Conservation (phyloP, 2,113 vertebrate species). For the Callochromis pleurospilus region DNA sequence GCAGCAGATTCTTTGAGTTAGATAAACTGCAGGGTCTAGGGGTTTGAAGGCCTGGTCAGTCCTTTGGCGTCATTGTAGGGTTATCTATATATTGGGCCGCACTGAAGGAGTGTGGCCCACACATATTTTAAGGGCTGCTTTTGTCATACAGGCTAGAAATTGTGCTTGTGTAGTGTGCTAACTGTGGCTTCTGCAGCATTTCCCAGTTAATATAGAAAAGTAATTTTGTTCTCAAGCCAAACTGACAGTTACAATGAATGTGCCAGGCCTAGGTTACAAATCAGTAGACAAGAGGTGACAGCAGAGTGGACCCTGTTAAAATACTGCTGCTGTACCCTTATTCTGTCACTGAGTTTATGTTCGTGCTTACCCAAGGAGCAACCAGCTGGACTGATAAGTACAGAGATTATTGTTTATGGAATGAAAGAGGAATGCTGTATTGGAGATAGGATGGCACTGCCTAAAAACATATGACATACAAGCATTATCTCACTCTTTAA, state of each 20-base stretch:
- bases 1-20: not conserved
- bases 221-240: slow-evolving; percentile 55
- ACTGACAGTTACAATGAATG: slow-evolving; percentile 62
- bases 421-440: not conserved
- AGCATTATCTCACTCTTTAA: not conserved
- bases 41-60: not conserved
- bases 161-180: not conserved
- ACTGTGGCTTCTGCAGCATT: slow-evolving; percentile 39
- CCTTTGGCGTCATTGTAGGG: not conserved
- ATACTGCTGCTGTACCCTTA: slow-evolving; percentile 41
- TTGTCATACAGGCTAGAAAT: not conserved
- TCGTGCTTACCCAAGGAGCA: not conserved
- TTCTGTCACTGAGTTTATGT: slow-evolving; percentile 34
- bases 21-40: not conserved
- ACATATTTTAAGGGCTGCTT: not conserved
- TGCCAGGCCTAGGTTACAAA: slow-evolving; percentile 55
- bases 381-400: slow-evolving; percentile 12
- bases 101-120: not conserved
- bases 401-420: slow-evolving; percentile 27
- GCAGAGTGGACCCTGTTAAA: slow-evolving; percentile 45
- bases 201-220: slow-evolving; percentile 51
- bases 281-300: slow-evolving; percentile 50
- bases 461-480: not conserved
- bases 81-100: not conserved
- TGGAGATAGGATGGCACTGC: not conserved